phyloP scores from a whole-genome alignment of 1,140 invertebrate genomes.

The Drosophila mojavensis region DNA sequence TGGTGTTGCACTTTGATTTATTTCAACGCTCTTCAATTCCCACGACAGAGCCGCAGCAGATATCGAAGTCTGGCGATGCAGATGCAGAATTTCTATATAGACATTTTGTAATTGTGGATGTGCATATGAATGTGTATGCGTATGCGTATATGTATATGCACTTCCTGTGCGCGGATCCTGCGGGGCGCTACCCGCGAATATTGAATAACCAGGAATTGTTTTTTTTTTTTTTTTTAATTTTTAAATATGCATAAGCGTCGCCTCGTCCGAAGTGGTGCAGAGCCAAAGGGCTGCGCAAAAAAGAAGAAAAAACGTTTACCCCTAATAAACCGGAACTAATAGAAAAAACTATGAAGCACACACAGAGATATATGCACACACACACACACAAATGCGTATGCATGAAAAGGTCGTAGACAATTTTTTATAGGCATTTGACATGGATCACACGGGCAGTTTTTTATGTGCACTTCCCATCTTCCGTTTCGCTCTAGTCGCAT shows the following conservation, averaged over 20 bases:
- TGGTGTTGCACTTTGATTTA: slow-evolving; percentile 72
- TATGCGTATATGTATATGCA: slow-evolving; percentile 33
- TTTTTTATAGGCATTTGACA: slow-evolving; percentile 75
- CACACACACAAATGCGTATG: background rate
- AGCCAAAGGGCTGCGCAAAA: slow-evolving; percentile 64
- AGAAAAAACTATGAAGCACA: slow-evolving; percentile 55
- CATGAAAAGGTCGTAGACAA: slow-evolving; percentile 63
- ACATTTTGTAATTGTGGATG: background rate
- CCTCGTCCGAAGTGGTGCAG: slow-evolving; percentile 73
- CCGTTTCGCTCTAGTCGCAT: slow-evolving; percentile 25
- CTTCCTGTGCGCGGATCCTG: slow-evolving; percentile 56
- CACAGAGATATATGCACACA: slow-evolving; percentile 17
- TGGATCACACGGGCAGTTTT: slow-evolving; percentile 51
- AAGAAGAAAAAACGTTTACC: slow-evolving; percentile 64
- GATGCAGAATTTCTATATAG: slow-evolving; percentile 7
- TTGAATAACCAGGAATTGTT: slow-evolving; percentile 65
- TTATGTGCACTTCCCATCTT: slow-evolving; percentile 36
- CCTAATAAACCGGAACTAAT: slow-evolving; percentile 78
- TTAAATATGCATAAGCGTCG: slow-evolving; percentile 62
- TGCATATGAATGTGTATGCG: slow-evolving; percentile 12
- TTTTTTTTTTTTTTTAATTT: slow-evolving; percentile 16
- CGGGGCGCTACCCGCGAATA: slow-evolving; percentile 70
- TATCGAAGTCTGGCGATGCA: slow-evolving; percentile 22
- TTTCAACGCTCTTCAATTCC: slow-evolving; percentile 68
- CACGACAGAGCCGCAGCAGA: slow-evolving; percentile 56